These are phyloP conservation scores for Spongia lamella DNA, from an alignment of 37 sponge, comb jelly and placozoan genomes.

Conservation along the genomic window DNA sequence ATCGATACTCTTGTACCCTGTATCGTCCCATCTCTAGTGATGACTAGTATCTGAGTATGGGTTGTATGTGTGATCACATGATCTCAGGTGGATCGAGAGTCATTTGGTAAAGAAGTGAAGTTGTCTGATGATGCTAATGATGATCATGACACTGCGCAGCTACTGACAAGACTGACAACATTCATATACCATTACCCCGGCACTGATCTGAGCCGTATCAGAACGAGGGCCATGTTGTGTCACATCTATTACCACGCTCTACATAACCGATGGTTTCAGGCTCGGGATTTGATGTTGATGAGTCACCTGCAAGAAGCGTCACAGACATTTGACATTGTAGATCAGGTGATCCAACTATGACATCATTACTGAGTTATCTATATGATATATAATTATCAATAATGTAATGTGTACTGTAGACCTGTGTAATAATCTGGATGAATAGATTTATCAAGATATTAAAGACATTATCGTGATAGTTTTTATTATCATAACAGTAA, in stretches of 20 bases:
- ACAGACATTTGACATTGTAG: slow-evolving; percentile 81
- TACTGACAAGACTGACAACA: slow-evolving; percentile 58
- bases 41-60: background rate
- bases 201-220: slow-evolving; percentile 53
- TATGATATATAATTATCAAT: no score
- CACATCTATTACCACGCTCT: slow-evolving; percentile 95
- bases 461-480: no score
- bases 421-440: no score
- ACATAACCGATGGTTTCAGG: slow-evolving; percentile 90
- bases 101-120: background rate
- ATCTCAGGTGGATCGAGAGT: background rate
- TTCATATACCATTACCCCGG: slow-evolving; percentile 68
- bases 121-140: background rate
- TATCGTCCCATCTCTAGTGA: background rate
- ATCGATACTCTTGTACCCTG: no score
- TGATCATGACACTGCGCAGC: slow-evolving; percentile 17
- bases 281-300: slow-evolving; percentile 92
- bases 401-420: no score
- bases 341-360: slow-evolving; percentile 42
- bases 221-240: slow-evolving; percentile 89
- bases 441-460: no score
- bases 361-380: no score
- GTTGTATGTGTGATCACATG: no score
- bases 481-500: no score
- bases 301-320: slow-evolving; percentile 95